These are phyloP conservation scores for Notodonta dromedarius DNA, from an alignment of 2,888 invertebrate genomes.

Conservation along the genomic window DNA sequence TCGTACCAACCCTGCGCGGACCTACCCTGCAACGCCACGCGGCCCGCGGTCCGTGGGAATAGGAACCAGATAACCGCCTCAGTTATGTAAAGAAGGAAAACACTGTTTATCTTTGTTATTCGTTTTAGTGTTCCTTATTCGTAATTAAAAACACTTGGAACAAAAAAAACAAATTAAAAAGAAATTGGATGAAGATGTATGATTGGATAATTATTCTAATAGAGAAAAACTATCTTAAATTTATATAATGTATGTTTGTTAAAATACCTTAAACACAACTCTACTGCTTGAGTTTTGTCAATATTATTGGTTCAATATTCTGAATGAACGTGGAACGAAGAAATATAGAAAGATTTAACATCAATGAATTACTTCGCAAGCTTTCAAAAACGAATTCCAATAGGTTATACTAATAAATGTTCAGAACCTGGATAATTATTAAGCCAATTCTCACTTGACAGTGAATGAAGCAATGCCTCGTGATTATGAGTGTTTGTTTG, in stretches of 20 bases:
- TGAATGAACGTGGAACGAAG: no score
- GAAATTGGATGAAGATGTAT: no score
- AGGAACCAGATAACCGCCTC: constrained; percentile 59
- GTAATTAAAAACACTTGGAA: constrained; percentile 13
- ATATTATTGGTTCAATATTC: no score
- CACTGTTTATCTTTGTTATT: constrained; percentile 60
- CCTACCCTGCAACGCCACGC: constrained; percentile 32
- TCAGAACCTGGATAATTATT: constrained; percentile 12
- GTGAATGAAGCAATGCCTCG: constrained; percentile 28
- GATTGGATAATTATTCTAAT: no score
- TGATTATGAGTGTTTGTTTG: constrained; percentile 44
- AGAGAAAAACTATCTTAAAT: no score
- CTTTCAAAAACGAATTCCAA: no score
- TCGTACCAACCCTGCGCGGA: background rate
- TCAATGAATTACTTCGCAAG: background rate
- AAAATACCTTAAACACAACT: no score
- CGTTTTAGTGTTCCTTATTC: constrained; percentile 51
- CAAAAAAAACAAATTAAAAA: no score
- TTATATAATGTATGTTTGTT: no score
- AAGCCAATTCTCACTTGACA: constrained; percentile 17
- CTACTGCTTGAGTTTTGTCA: no score
- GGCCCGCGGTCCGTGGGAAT: constrained; percentile 64
- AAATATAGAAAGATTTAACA: background rate
- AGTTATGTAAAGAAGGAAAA: constrained; percentile 76
- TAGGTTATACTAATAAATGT: no score